These are phyloP conservation scores for Syndactyla subalaris DNA, from an alignment of 2,797 vertebrate species.

Conservation along the genomic window DNA sequence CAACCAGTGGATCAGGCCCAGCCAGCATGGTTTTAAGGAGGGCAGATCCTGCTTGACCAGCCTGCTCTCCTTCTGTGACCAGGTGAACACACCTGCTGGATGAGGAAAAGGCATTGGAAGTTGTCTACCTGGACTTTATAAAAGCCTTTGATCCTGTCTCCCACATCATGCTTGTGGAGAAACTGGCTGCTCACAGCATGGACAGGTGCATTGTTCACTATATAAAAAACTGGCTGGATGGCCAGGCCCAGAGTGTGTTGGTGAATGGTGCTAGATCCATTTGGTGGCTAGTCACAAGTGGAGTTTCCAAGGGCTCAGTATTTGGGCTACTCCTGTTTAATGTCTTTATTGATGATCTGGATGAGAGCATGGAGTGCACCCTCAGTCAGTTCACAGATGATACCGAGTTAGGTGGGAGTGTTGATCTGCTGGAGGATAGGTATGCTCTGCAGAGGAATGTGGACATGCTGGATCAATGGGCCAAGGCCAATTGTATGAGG, in stretches of 20 bases:
- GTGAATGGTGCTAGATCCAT: not conserved
- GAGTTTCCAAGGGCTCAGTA: not conserved
- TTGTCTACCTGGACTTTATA: not conserved
- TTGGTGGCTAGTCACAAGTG: fast-evolving
- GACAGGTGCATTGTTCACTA: not conserved
- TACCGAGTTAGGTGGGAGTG: fast-evolving
- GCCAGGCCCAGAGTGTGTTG: not conserved
- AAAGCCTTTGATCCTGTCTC: not conserved
- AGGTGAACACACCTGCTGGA: not conserved
- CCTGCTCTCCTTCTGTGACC: not conserved
- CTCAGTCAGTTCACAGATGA: not conserved
- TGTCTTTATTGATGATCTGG: too few species aligned
- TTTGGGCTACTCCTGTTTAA: not conserved
- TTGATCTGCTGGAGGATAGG: not conserved
- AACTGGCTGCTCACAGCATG: not conserved
- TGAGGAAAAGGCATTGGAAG: not conserved
- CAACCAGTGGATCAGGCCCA: not conserved
- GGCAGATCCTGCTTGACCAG: not conserved
- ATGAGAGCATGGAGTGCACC: too few species aligned
- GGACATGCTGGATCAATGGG: fast-evolving
- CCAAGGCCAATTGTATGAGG: not conserved
- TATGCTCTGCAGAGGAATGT: not conserved
- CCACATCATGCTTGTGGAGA: not conserved
- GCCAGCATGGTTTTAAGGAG: not conserved
- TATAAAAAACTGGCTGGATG: not conserved